Base-by-base conservation (phyloP, 2,797 vertebrate species). In the Smutsia temminckii region DNA sequence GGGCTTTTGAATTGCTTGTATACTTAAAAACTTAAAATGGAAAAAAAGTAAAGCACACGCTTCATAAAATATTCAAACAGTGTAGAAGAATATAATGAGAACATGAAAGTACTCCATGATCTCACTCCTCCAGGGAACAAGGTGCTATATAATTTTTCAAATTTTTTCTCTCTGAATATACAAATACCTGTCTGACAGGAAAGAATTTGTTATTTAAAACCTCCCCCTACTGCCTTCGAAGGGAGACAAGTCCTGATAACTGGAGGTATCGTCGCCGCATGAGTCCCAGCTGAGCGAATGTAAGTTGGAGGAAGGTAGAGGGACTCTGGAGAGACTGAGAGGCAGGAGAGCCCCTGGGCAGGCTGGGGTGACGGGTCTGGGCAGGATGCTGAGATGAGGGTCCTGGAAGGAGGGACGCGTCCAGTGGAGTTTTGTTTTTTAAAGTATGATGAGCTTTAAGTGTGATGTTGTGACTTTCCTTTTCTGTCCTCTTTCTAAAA, bases 61-160 rank as follows among this genome's bases (percentile, higher is more conserved):
- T 89, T 75, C 68, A 59, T 85, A 53, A 96, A 97, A 94, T 59
- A 93, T 57, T 94, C 71, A 71, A 89, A 75, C 32, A 27, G 46
- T 64, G 55, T 3, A 71, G 72, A 90, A 72, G 59, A 81, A 16
- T 23, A 55, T 23, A 40, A 12, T 8, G 46, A 79, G 74, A 91
- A 87, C 49, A 25, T 9, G 4, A 75, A 69, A 61, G 77, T 29
- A 12, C 2, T n/a, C 61, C 49, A 2, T 32, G 85, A 68, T 72
- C 83, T 66, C 55, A 57, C 8, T 25, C 75, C 55, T 8, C 9
- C 37, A 42, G 84, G 93, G 74, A 91, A 92, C 51, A 86, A 59
- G 16, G 68, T 10, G 34, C 42, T 23, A 51, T 32, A 32, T 42
- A 23, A 7, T 40, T 68, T 61, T 93, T 61, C 34, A n/a, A 53